phyloP scores from a whole-genome alignment of 2,113 vertebrate species.

The Hiodon tergisus region DNA sequence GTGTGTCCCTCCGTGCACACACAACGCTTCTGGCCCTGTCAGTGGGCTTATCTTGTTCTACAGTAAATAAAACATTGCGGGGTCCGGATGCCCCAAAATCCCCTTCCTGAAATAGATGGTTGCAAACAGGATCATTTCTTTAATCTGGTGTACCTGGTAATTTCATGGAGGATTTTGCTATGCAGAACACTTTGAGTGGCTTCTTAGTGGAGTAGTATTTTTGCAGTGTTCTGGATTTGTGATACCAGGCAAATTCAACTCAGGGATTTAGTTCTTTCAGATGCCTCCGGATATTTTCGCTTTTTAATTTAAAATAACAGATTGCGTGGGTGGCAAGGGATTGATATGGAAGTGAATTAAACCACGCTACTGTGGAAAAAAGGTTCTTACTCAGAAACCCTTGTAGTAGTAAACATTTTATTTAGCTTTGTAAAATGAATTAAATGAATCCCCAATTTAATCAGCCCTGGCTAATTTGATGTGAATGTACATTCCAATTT shows the following conservation, averaged over 20 bases:
- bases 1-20: background rate
- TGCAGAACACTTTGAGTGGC: background rate
- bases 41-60: conserved; percentile 2
- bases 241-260: background rate
- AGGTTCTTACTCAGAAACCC: background rate
- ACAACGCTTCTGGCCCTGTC: background rate
- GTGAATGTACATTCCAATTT: too few relatives aligned
- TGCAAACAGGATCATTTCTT: conserved; percentile 12
- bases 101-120: conserved; percentile 17
- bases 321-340: conserved; percentile 9
- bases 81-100: background rate
- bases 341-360: conserved; percentile 10
- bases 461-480: background rate
- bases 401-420: background rate
- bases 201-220: background rate
- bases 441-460: conserved; percentile 1
- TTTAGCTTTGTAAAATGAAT: conserved; percentile 1
- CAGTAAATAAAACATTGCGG: background rate
- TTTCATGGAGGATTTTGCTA: background rate
- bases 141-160: conserved; percentile 1
- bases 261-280: background rate
- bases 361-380: background rate
- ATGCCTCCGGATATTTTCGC: background rate
- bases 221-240: background rate
- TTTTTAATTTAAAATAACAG: conserved; percentile 11